phyloP scores from a whole-genome alignment of 2,888 invertebrate genomes.

The Leptothorax acervorum region DNA sequence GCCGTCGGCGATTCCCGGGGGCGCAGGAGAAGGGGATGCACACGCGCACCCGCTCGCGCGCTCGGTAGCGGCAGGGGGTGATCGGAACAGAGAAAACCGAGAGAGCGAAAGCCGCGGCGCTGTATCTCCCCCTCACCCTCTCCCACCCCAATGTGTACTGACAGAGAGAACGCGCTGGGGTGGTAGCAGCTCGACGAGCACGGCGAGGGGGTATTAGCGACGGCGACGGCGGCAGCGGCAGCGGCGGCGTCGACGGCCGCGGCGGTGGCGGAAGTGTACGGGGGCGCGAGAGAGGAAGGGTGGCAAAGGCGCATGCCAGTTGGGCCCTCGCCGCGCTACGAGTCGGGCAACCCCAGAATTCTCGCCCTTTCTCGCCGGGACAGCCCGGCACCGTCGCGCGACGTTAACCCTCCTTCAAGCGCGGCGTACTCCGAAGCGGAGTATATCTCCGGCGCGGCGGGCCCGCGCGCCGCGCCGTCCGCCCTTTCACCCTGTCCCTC shows the following conservation, averaged over 20 bases:
- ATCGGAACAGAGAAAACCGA: conserved; percentile 36
- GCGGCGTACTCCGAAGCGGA: conserved; percentile 54
- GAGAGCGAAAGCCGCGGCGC: conserved; percentile 46
- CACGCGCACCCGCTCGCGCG: conserved; percentile 27
- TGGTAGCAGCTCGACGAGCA: conserved; percentile 30
- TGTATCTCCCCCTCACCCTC: not conserved
- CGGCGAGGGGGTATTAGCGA: not conserved
- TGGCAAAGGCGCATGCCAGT: conserved; percentile 79
- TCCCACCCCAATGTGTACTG: not conserved
- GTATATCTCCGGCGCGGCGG: conserved; percentile 20
- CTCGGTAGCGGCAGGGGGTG: conserved; percentile 10
- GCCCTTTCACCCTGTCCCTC: not conserved
- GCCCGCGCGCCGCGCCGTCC: not conserved
- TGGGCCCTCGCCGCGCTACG: conserved; percentile 81
- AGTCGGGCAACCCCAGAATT: conserved; percentile 72
- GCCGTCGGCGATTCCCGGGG: conserved; percentile 57
- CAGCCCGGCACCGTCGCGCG: conserved; percentile 33
- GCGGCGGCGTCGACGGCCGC: conserved; percentile 3
- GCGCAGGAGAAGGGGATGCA: conserved; percentile 49
- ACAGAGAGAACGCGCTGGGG: conserved; percentile 13
- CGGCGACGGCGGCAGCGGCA: conserved; percentile 7
- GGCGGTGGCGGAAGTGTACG: conserved; percentile 53
- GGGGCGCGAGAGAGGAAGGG: conserved; percentile 67
- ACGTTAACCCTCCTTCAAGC: conserved; percentile 10
- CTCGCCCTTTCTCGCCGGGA: conserved; percentile 31